Conservation (phyloP, 2,888 invertebrate genomes). For the Cosmia trapezina region DNA sequence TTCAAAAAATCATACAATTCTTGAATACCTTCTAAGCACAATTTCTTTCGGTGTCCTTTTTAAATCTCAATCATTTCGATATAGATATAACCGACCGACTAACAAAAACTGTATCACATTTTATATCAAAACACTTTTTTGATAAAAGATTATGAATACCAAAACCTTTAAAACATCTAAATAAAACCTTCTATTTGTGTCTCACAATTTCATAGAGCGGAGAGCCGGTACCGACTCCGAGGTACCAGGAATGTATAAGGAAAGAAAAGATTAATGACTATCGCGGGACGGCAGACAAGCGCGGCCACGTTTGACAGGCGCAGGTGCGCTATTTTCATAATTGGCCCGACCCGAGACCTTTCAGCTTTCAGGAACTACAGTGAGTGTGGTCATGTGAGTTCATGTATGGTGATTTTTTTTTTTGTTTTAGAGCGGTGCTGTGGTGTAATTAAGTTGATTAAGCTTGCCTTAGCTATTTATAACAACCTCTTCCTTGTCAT, state of each 20-base stretch:
- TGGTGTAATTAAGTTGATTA: conserved; percentile 12
- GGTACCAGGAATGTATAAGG: conserved; percentile 87
- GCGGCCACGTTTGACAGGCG: conserved; percentile 89
- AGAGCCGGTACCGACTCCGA: conserved; percentile 65
- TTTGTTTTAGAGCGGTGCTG: conserved; percentile 34
- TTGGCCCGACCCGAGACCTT: conserved; percentile 89
- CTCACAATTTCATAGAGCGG: conserved; percentile 70
- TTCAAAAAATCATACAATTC: too few relatives aligned
- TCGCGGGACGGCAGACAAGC: conserved; percentile 83
- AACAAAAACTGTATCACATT: background rate
- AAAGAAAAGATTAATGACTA: conserved; percentile 88
- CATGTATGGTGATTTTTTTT: conserved; percentile 36
- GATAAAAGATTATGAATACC: conserved; percentile 16
- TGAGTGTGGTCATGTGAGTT: conserved; percentile 69
- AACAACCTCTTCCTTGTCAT: background rate
- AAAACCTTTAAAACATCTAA: conserved; percentile 60
- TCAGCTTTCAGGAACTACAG: conserved; percentile 81
- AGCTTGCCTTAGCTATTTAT: background rate
- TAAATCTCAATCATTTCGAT: background rate
- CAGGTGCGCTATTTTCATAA: conserved; percentile 91
- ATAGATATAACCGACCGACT: too few relatives aligned
- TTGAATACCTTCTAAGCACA: background rate
- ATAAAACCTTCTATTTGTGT: conserved; percentile 69
- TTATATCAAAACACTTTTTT: background rate
- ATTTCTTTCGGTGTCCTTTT: background rate